Evolutionary conservation across 2,888 invertebrate species (phyloP).

Genomic region (Cephonodes hylas): DNA sequence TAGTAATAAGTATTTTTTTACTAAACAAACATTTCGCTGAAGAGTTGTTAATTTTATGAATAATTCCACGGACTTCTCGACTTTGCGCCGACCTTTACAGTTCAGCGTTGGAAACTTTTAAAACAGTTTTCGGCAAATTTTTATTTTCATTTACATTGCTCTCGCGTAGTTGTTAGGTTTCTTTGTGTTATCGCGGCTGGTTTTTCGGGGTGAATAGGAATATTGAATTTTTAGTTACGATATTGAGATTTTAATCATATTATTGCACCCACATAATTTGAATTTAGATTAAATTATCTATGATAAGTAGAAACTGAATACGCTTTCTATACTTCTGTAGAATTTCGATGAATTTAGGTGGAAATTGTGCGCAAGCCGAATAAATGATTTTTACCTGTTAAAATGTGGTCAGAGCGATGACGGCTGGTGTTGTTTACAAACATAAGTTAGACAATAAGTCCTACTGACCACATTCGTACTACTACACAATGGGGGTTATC

Average conservation of each 20-base stretch:
- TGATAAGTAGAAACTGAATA: too few relatives aligned
- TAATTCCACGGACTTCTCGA: slow-evolving; percentile 24
- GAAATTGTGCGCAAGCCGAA: too few relatives aligned
- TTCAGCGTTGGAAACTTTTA: background rate
- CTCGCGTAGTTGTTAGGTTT: background rate
- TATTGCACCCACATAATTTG: too few relatives aligned
- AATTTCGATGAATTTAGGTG: too few relatives aligned
- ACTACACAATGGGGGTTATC: background rate
- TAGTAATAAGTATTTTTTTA: slow-evolving; percentile 25
- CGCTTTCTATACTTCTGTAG: too few relatives aligned
- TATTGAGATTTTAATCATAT: too few relatives aligned
- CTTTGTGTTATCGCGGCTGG: slow-evolving; percentile 10
- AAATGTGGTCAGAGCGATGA: background rate
- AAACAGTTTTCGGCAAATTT: background rate
- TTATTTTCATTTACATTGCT: slow-evolving; percentile 6
- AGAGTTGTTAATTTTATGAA: slow-evolving; percentile 28
- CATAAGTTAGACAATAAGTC: slow-evolving; percentile 36
- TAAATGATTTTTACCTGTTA: too few relatives aligned
- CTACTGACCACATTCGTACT: slow-evolving; percentile 12
- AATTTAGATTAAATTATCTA: too few relatives aligned
- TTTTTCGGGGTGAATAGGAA: background rate
- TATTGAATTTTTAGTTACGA: background rate
- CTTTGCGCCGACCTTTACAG: background rate
- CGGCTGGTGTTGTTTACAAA: slow-evolving; percentile 36
- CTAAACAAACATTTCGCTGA: slow-evolving; percentile 24